Evolutionary conservation across 1,140 invertebrate species (phyloP).

Genomic region (Pinna nobilis): DNA sequence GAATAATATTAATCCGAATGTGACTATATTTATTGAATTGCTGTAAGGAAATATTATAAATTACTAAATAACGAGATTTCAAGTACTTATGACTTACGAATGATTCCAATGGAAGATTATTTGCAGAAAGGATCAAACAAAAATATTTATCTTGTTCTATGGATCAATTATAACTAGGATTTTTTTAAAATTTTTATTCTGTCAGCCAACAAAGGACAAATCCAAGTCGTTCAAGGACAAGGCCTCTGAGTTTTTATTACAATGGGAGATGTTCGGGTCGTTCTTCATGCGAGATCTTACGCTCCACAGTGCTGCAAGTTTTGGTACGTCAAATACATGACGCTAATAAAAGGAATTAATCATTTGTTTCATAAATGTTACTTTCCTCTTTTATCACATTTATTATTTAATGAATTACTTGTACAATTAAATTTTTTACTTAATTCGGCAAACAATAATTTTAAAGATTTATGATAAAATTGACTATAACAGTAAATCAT

Average conservation of each 20-base stretch:
- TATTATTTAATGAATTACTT: not conserved
- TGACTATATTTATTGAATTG: too few species aligned
- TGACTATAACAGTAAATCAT: too few species aligned
- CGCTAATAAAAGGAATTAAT: not conserved
- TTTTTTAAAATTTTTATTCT: conserved; percentile 4
- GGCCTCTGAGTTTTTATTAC: conserved; percentile 74
- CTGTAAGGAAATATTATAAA: too few species aligned
- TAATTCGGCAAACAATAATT: too few species aligned
- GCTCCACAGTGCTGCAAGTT: conserved; percentile 75
- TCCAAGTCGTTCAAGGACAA: conserved; percentile 64
- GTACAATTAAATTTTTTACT: not conserved
- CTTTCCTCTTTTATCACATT: not conserved
- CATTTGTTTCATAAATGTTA: not conserved
- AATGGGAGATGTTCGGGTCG: conserved; percentile 76
- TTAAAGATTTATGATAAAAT: too few species aligned
- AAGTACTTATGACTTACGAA: too few species aligned
- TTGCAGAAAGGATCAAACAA: too few species aligned
- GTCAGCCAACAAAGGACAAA: conserved; percentile 64
- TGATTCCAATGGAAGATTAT: too few species aligned
- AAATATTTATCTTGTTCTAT: too few species aligned
- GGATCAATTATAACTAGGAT: not conserved
- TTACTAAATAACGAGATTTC: too few species aligned
- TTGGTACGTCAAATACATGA: conserved; percentile 69
- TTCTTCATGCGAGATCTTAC: conserved; percentile 77
- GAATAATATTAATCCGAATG: too few species aligned